A percentile compares a stretch with the other conserved stretches of the same genome.
Evolutionary conservation across 37 sponge, comb jelly and placozoan genomes (phyloP).

Genomic region (Beroe forskalii): DNA sequence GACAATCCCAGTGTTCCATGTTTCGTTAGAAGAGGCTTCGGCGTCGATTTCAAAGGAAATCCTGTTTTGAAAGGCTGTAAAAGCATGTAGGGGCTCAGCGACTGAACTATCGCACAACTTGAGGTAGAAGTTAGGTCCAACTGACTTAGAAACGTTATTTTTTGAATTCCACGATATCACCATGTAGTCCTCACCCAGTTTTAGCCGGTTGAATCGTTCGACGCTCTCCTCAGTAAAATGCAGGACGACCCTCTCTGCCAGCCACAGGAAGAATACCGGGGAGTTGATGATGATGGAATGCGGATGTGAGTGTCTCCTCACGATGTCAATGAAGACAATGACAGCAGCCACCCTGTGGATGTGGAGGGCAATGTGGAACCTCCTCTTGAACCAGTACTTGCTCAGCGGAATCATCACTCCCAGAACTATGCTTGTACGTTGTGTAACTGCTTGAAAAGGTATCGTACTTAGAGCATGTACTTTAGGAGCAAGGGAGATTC

Average conservation of each 20-base stretch:
- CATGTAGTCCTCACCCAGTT: constrained; percentile 38
- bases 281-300: constrained; percentile 38
- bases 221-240: background rate
- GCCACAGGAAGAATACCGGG: constrained; percentile 35
- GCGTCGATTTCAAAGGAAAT: background rate
- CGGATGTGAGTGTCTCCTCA: constrained; percentile 41
- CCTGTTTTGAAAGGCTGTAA: constrained; percentile 50
- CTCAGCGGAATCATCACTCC: constrained; percentile 18
- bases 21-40: background rate
- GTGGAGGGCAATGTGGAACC: constrained; percentile 46
- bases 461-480: no score
- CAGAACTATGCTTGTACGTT: no score
- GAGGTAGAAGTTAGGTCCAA: constrained; percentile 58
- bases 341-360: constrained; percentile 42
- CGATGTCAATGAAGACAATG: constrained; percentile 43
- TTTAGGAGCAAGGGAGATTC: no score
- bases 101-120: constrained; percentile 3
- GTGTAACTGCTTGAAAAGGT: no score
- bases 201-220: background rate
- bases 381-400: constrained; percentile 13
- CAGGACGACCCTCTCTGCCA: background rate
- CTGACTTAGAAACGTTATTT: background rate
- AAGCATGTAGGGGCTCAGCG: background rate
- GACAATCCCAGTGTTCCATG: constrained; percentile 54
- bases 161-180: constrained; percentile 19